A percentile compares a stretch with the other conserved stretches of the same genome.
These are phyloP conservation scores for Colinus virginianus DNA, from an alignment of 2,113 vertebrate genomes.

Conservation along the genomic window DNA sequence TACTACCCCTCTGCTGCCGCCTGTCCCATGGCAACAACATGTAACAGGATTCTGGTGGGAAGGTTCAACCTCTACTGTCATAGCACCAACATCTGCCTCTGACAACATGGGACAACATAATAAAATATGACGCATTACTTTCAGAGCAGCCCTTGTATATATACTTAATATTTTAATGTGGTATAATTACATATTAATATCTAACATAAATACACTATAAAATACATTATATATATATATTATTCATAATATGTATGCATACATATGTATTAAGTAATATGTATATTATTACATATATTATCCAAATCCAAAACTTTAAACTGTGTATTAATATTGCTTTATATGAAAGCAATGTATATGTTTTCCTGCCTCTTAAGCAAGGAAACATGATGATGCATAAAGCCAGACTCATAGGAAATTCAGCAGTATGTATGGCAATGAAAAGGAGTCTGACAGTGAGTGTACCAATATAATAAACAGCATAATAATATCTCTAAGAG, in stretches of 20 bases:
- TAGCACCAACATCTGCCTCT: no score
- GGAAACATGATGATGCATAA: neutral
- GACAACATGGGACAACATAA: no score
- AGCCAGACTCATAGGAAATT: neutral
- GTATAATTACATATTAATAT: neutral
- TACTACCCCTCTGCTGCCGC: no score
- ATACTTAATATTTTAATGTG: neutral
- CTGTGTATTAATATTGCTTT: neutral
- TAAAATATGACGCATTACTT: no score
- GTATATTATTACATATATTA: neutral
- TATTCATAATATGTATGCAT: no score
- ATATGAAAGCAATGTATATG: neutral
- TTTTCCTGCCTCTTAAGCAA: neutral
- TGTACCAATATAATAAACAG: neutral
- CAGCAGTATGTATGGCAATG: neutral
- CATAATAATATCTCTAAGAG: neutral
- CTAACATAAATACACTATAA: neutral
- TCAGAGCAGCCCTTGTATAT: no score
- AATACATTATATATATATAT: neutral
- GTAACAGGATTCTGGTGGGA: no score
- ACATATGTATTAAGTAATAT: no score
- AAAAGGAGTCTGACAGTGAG: neutral
- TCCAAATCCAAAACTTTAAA: neutral
- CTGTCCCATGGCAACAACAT: no score
- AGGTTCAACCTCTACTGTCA: no score